phyloP scores from a whole-genome alignment of 2,797 vertebrate species.

The Crotalus adamanteus region DNA sequence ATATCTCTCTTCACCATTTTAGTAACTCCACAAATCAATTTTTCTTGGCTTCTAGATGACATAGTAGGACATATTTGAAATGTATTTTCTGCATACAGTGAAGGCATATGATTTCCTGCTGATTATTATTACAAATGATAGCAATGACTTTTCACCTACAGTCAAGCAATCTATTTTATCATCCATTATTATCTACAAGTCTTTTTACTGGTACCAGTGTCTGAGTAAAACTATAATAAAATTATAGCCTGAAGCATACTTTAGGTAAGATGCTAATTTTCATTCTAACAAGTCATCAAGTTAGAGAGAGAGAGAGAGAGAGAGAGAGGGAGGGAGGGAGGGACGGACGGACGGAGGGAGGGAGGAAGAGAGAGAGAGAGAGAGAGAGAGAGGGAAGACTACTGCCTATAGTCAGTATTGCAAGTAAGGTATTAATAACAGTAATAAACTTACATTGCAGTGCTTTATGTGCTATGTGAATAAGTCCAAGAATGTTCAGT shows the following conservation, averaged over 20 bases:
- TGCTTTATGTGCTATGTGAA: not conserved
- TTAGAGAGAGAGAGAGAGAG: not conserved
- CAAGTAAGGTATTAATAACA: not conserved
- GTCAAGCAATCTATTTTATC: not conserved
- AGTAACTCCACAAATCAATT: not conserved
- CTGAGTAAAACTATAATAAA: not conserved
- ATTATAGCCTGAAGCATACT: slow-evolving; percentile 20
- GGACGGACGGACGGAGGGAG: rapidly evolving
- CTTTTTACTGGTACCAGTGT: not conserved
- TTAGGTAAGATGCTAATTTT: slow-evolving; percentile 36
- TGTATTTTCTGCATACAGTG: slow-evolving; percentile 4
- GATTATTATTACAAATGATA: slow-evolving; percentile 25
- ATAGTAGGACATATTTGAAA: not conserved
- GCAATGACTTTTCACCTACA: slow-evolving; percentile 10
- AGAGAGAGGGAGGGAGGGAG: rapidly evolving
- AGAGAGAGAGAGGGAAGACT: not conserved
- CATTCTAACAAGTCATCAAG: slow-evolving; percentile 20
- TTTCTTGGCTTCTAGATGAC: not conserved
- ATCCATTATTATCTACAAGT: not conserved
- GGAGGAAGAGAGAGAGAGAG: rapidly evolving
- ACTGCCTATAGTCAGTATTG: not conserved
- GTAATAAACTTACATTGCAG: not conserved
- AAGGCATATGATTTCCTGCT: slow-evolving; percentile 4
- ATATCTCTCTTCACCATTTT: not conserved
- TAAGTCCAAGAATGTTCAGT: not conserved